phyloP scores from a whole-genome alignment of 2,888 invertebrate species.

The Cephus rjabovi region DNA sequence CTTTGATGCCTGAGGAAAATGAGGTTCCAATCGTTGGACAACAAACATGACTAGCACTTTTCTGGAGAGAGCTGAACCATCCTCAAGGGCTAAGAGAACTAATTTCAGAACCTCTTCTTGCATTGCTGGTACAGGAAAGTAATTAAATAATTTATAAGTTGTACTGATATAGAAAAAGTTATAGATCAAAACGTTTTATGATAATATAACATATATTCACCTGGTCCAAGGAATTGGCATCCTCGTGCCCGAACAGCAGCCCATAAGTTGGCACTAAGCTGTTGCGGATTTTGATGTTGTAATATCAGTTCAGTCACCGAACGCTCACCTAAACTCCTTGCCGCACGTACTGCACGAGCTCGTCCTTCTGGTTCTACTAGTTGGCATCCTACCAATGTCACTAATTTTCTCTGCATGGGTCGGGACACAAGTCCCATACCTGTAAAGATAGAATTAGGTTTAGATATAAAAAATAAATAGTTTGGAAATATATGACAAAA shows the following conservation, averaged over 20 bases:
- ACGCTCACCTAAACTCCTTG: conserved; percentile 93
- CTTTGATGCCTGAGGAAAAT: conserved; percentile 96
- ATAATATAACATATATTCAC: conserved; percentile 53
- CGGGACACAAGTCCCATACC: conserved; percentile 75
- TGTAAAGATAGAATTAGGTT: conserved; percentile 13
- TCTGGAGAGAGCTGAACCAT: conserved; percentile 92
- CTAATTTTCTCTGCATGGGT: conserved; percentile 96
- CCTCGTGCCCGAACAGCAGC: conserved; percentile 96
- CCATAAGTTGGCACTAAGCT: conserved; percentile 94
- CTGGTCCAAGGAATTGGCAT: conserved; percentile 97
- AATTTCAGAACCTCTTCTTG: conserved; percentile 98
- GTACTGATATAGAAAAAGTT: conserved; percentile 3
- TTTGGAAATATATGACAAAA: not conserved
- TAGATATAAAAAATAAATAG: not conserved
- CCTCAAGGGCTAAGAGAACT: conserved; percentile 92
- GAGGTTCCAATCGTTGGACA: conserved; percentile 94
- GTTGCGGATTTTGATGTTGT: conserved; percentile 96
- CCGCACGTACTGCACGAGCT: conserved; percentile 82
- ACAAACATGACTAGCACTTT: conserved; percentile 99
- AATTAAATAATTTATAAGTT: not conserved
- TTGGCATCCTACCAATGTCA: conserved; percentile 93
- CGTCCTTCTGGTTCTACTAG: conserved; percentile 90
- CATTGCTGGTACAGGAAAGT: conserved; percentile 77
- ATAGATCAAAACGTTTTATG: not conserved
- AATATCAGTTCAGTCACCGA: conserved; percentile 94